Evolutionary conservation across 1,140 invertebrate species (phyloP).

Genomic region (Ceratitis capitata): DNA sequence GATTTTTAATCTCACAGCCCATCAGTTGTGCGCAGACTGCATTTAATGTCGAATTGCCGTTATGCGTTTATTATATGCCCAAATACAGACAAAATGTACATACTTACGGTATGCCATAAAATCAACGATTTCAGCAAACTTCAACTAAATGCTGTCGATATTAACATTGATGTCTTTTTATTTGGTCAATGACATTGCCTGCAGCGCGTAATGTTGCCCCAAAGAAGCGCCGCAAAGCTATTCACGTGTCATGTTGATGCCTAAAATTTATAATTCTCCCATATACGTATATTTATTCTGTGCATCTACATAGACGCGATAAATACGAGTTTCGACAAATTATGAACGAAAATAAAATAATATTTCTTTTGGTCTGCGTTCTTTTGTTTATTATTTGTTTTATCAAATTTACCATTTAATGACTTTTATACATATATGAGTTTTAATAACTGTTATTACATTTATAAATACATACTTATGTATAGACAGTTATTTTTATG

Average conservation of each 20-base stretch:
- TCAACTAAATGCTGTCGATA: neutral
- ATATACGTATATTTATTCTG: neutral
- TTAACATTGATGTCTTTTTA: conserved; percentile 12
- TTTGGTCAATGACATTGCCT: neutral
- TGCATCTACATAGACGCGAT: neutral
- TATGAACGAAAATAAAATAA: neutral
- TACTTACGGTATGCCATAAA: neutral
- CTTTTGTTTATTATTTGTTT: no score
- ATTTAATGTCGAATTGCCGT: neutral
- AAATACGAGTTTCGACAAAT: neutral
- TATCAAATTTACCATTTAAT: no score
- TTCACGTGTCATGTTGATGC: neutral
- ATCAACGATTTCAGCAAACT: neutral
- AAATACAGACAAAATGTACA: neutral
- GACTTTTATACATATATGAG: no score
- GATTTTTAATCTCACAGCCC: neutral
- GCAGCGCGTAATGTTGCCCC: neutral
- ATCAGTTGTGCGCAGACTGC: neutral
- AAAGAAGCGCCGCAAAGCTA: neutral
- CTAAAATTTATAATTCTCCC: neutral
- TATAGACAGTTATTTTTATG: no score
- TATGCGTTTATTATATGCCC: neutral
- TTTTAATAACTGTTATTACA: no score
- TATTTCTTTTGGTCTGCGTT: no score
- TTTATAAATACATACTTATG: no score